Base-by-base conservation (phyloP, 1,140 invertebrate species). In the Lasioglossum baleicum region DNA sequence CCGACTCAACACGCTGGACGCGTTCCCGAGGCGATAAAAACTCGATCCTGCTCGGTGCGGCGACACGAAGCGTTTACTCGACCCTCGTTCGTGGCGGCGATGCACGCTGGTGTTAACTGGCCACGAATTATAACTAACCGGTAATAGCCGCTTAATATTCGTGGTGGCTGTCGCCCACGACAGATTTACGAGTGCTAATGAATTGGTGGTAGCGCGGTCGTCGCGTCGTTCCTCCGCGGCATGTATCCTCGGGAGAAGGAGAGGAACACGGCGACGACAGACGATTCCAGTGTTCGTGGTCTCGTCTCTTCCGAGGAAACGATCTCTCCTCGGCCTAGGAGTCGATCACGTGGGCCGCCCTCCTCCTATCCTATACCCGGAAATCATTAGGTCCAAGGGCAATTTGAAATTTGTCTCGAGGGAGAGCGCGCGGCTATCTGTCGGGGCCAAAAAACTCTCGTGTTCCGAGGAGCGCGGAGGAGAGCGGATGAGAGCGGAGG, bases 121-220 rank as follows among this genome's bases (percentile, higher is more conserved):
- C 82, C 81, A 90, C 75, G 88, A 92, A 90, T 93, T 93, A 92
- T 91, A 91, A 92, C 89, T 85, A 77, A 80, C 61, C 74, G 65
- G 86, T 92, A 93, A 92, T 90, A 87, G 82, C 85, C 88, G 89
- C 84, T 93, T 92, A 93, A 92, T 93, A 93, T 93, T 93, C 92
- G 91, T 89, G 88, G 87, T 89, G 88, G 87, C 89, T 84, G 82
- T 86, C 84, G 64, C 83, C 85, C 87, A 87, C 89, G 91, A 92
- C 90, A 90, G 90, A 93, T 93, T 93, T 93, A 93, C 90, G 91
- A 92, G 90, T 90, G 88, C 90, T 93, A 92, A 93, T 93, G 92
- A 93, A 93, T 93, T 92, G 90, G 87, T 87, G 90, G 87, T 87
- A 89, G 87, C 79, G 20, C 60, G 31, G 61, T 22, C 20, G 51